phyloP scores from a whole-genome alignment of 2,888 invertebrate genomes.

The Microchrysa polita region DNA sequence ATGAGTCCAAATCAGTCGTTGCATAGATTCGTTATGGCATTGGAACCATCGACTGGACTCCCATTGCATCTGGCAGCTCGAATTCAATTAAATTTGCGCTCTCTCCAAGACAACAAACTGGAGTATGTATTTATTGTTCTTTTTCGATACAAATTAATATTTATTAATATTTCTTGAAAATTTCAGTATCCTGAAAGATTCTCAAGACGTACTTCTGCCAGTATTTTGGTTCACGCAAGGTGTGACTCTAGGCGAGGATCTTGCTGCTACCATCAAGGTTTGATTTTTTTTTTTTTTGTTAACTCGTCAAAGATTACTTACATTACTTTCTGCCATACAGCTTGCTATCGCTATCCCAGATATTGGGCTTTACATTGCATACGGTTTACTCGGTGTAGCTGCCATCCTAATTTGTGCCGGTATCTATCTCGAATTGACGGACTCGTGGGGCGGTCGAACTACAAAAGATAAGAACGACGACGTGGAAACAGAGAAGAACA shows the following conservation, averaged over 20 bases:
- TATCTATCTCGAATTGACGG: conserved; percentile 58
- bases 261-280: conserved; percentile 65
- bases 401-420: conserved; percentile 57
- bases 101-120: conserved; percentile 66
- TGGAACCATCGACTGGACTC: conserved; percentile 82
- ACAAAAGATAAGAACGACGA: neutral
- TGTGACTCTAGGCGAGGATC: conserved; percentile 68
- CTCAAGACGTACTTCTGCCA: conserved; percentile 71
- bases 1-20: conserved; percentile 71
- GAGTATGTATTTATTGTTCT: conserved; percentile 65
- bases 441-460: conserved; percentile 56
- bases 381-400: conserved; percentile 57
- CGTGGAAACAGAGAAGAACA: too few species aligned
- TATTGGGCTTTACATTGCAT: conserved; percentile 60
- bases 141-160: neutral
- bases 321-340: too few species aligned
- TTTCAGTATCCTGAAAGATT: conserved; percentile 68
- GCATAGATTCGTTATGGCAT: conserved; percentile 73
- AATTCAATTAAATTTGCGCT: conserved; percentile 79
- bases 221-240: conserved; percentile 82
- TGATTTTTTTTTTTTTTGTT: too few species aligned
- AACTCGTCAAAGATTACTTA: too few species aligned
- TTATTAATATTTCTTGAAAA: neutral
- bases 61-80: conserved; percentile 79
- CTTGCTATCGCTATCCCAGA: conserved; percentile 58